A percentile compares a stretch with the other conserved stretches of the same genome.
Conservation (phyloP, 2,888 invertebrate species). For the Empis stercorea region DNA sequence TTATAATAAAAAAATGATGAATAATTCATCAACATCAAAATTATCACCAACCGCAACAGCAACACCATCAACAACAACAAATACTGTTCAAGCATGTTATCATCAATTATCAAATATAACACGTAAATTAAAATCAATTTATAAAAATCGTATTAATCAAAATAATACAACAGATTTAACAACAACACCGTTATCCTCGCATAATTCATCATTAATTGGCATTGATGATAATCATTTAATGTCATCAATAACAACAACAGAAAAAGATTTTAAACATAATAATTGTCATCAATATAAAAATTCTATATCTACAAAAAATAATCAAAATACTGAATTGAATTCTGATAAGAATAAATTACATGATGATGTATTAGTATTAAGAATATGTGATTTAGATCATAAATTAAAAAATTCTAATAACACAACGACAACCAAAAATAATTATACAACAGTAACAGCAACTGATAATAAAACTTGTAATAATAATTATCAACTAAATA, state of each 20-base stretch:
- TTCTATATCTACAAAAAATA: not conserved
- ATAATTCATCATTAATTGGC: not conserved
- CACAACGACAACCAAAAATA: not conserved
- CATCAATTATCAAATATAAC: constrained; percentile 10
- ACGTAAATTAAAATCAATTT: constrained; percentile 12
- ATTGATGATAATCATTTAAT: not conserved
- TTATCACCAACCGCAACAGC: not conserved
- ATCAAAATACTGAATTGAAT: not conserved
- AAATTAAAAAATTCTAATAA: constrained; percentile 5
- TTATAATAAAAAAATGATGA: not conserved
- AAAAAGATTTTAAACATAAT: not conserved
- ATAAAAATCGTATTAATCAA: constrained; percentile 10
- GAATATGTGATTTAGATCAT: constrained; percentile 15
- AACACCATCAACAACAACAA: not conserved
- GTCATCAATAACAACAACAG: not conserved
- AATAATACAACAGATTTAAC: constrained; percentile 1
- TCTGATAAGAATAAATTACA: constrained; percentile 6
- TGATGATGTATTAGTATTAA: constrained; percentile 13
- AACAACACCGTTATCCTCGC: not conserved
- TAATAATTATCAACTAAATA: too few species aligned
- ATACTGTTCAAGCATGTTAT: constrained; percentile 6
- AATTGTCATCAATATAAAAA: not conserved
- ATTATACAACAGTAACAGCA: not conserved
- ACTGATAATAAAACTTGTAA: not conserved
- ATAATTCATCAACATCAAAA: not conserved